Evolutionary conservation across 2,113 vertebrate genomes (phyloP), one percentile per base, ranked within the genome.

Genomic region (Indicator maculatus): DNA sequence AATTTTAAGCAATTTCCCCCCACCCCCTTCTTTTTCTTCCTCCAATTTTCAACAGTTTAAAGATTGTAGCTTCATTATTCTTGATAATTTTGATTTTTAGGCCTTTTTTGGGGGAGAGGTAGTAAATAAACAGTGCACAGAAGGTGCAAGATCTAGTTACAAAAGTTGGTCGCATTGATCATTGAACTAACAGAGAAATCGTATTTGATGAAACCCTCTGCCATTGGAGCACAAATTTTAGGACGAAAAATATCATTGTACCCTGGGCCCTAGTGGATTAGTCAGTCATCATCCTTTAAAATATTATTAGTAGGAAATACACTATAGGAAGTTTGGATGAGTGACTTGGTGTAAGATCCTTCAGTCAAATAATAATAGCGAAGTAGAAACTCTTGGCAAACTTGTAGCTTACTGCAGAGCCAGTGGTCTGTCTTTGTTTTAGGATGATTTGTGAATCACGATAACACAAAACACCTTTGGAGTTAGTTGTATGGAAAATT

Each of bases 21-120:
- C 53, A 8, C 31, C 3, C 16, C 13, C 8, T 9, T 36, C 4
- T 20, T 61, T n/a, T 50, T 4, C 0, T 8, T 6, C 11, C 16
- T 72, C 21, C 3, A 5, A 0, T 64, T 75, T 87, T 75, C 27
- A 71, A 7, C 7, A 45, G 0, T 56, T 82, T 84, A 63, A 58
- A 64, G 73, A 41, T 39, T 58, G 18, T 83, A 26, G 8, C 28
- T 77, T 84, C 8, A 0, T 87, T 87, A 41, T 66, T 93, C 16
- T 38, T 59, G 23, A 36, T 80, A 56, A 38, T 60, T 65, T 71
- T 38, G 21, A 67, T 83, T 88, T 83, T 9, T 79, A 59, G 30
- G 17, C 11, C 71, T 67, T 76, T 63, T 90, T 73, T 16, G n/a
- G 47, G 38, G 67, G 66, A 75, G 8, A 4, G 20, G 20, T 33